Evolutionary conservation across 2,888 invertebrate species (phyloP), one percentile per base, ranked within the genome.

Genomic region (Zaprionus obscuricornis): DNA sequence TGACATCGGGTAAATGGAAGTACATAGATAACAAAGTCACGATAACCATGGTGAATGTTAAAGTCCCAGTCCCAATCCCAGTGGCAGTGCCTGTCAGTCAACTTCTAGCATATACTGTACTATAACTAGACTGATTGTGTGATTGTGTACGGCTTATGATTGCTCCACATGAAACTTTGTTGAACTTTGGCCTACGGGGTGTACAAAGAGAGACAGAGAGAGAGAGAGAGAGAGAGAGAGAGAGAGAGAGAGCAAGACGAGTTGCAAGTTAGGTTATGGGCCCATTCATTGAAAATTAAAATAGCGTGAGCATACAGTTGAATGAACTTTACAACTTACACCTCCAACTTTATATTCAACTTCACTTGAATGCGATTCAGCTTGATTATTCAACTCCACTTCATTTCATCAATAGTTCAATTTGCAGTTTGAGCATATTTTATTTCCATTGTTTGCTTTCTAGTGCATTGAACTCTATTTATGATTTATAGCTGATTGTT

Each of bases 31-130:
- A 85, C 86, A 85, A 85, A 63, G 39, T 29, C 37, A 6, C 63
- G 52, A 86, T 86, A 74, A 83, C 81, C 87, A 82, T 86, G 85
- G 87, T 71, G 83, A 81, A 82, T 68, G 51, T 51, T 47, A 62
- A 57, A 63, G 16, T n/a, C 26, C 13, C 43, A 31, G 24, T 34
- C 54, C 49, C 31, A 29, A 36, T 13, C n/a, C n/a, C n/a, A n/a
- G n/a, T n/a, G n/a, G n/a, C n/a, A n/a, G n/a, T n/a, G n/a, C n/a
- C n/a, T n/a, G n/a, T n/a, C n/a, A n/a, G n/a, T n/a, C n/a, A n/a
- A n/a, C n/a, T n/a, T n/a, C 22, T 22, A 22, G 22, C 4, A 5
- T 22, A 22, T 22, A 5, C 22, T 7, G 7, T 4, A 22, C 22
- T 22, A 22, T 22, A 22, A 22, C 22, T n/a, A n/a, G n/a, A n/a